Evolutionary conservation across 2,113 vertebrate species (phyloP).

Genomic region (Ardeotis arabs): DNA sequence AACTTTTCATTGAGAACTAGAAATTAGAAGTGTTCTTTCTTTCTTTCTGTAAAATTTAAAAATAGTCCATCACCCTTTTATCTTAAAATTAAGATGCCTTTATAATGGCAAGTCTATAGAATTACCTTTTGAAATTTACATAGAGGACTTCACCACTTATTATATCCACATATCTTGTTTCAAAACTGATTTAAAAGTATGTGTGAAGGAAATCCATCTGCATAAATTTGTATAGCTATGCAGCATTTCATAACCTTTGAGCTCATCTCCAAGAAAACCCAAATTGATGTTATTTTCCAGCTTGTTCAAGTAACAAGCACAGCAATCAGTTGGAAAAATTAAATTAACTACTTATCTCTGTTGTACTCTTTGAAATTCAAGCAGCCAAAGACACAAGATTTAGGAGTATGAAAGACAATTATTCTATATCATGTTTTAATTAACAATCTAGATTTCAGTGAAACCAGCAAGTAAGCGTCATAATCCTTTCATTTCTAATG

Average conservation of each 20-base stretch:
- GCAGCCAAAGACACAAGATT: neutral
- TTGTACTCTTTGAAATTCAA: neutral
- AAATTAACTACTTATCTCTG: constrained; percentile 19
- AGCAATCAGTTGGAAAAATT: constrained; percentile 12
- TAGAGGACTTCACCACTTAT: neutral
- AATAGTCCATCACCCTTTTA: neutral
- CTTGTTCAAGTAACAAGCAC: neutral
- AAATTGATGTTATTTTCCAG: neutral
- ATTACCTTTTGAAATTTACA: neutral
- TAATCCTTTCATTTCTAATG: neutral
- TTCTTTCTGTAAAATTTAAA: neutral
- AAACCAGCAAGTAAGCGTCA: neutral
- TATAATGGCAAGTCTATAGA: neutral
- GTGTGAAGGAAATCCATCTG: neutral
- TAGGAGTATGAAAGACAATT: neutral
- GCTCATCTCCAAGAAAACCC: neutral
- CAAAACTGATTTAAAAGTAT: neutral
- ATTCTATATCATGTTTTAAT: neutral
- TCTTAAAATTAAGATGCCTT: neutral
- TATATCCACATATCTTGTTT: neutral
- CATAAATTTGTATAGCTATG: neutral
- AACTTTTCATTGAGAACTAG: neutral
- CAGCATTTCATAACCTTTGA: neutral
- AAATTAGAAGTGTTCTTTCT: neutral
- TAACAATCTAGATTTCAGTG: neutral